phyloP scores from a whole-genome alignment of 2,888 invertebrate genomes.

The Hypolimnas misippus region DNA sequence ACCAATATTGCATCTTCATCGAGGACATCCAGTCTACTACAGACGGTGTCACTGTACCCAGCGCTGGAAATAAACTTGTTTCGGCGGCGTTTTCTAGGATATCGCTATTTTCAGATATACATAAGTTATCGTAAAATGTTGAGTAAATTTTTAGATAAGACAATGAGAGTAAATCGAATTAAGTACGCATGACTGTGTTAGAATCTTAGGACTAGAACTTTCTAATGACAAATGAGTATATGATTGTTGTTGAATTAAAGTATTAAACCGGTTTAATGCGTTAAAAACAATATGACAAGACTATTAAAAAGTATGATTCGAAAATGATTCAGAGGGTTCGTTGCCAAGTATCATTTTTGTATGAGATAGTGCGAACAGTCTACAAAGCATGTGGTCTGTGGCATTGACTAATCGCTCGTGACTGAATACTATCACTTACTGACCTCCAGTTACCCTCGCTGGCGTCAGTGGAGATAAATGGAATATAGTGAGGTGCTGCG shows the following conservation, averaged over 20 bases:
- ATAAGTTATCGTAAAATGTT: constrained; percentile 26
- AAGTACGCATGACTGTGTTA: neutral
- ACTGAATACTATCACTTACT: constrained; percentile 50
- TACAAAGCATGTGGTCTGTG: constrained; percentile 40
- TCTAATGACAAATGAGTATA: neutral
- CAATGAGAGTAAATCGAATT: constrained; percentile 1
- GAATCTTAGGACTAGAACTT: neutral
- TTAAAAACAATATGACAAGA: constrained; percentile 13
- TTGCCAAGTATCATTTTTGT: constrained; percentile 34
- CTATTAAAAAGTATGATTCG: constrained; percentile 24
- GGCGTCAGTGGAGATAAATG: constrained; percentile 51
- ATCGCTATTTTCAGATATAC: constrained; percentile 37
- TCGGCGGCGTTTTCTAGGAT: constrained; percentile 44
- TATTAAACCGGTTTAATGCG: constrained; percentile 2
- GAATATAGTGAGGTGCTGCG: constrained; percentile 43
- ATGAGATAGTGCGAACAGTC: constrained; percentile 32
- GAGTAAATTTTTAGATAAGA: constrained; percentile 3
- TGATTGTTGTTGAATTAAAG: constrained; percentile 1
- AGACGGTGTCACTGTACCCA: constrained; percentile 48
- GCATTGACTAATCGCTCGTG: constrained; percentile 50
- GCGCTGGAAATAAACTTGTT: constrained; percentile 44
- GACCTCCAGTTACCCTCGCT: constrained; percentile 52
- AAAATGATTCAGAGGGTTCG: constrained; percentile 23
- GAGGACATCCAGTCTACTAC: constrained; percentile 55
- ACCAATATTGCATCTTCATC: constrained; percentile 59